phyloP scores from a whole-genome alignment of 2,797 vertebrate species.

The Ceryle rudis region DNA sequence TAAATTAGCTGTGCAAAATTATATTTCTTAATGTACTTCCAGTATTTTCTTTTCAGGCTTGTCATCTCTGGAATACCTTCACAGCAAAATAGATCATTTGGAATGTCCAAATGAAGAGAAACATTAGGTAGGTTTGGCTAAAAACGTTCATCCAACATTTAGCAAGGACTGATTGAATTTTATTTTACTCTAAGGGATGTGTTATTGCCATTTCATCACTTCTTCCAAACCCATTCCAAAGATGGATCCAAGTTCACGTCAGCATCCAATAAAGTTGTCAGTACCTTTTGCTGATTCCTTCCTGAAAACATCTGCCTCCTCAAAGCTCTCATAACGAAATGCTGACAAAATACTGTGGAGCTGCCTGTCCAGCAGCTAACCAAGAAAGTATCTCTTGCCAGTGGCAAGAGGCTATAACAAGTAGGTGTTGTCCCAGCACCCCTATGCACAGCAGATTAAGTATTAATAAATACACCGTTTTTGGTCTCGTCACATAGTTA shows the following conservation, averaged over 20 bases:
- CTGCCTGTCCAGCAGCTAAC: not conserved
- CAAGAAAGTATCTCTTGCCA: not conserved
- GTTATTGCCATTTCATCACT: not conserved
- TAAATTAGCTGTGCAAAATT: constrained; percentile 20
- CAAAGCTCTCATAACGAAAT: constrained; percentile 5
- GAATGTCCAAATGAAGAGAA: not conserved
- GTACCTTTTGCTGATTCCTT: constrained; percentile 25
- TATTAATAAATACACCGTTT: not conserved
- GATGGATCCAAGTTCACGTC: not conserved
- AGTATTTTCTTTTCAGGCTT: not conserved
- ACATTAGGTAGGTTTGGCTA: not conserved
- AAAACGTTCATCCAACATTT: not conserved
- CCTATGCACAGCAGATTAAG: not conserved
- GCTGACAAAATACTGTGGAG: constrained; percentile 32
- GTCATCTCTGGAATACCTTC: not conserved
- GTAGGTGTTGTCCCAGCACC: constrained; percentile 19
- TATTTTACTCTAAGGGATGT: not conserved
- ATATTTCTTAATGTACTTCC: not conserved
- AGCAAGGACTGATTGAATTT: not conserved
- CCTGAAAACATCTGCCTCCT: constrained; percentile 59
- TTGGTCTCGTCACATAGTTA: not conserved
- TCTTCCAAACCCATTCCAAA: not conserved
- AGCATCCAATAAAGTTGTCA: constrained; percentile 44
- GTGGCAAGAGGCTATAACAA: not conserved
- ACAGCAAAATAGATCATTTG: not conserved